These are phyloP conservation scores for Ips nitidus DNA, from an alignment of 1,140 invertebrate species.

Conservation along the genomic window DNA sequence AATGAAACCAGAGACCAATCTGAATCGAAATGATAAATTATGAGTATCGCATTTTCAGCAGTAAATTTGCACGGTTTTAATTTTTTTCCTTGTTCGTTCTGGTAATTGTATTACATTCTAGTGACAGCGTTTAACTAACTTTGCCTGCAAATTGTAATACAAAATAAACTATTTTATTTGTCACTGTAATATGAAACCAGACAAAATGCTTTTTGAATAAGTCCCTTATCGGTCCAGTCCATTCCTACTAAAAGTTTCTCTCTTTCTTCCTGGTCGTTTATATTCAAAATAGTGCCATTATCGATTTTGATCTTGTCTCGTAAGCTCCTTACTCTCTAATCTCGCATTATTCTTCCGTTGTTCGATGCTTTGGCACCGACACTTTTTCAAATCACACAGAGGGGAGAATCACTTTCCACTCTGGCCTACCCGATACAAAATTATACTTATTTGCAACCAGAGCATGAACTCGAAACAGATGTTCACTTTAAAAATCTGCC, in stretches of 20 bases:
- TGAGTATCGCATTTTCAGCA: too few relatives aligned
- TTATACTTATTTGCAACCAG: constrained; percentile 1
- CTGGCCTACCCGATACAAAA: neutral
- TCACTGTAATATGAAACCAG: too few relatives aligned
- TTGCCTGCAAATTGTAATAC: too few relatives aligned
- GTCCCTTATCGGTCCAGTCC: neutral
- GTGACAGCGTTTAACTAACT: too few relatives aligned
- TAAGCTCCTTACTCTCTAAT: neutral
- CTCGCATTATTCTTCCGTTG: too few relatives aligned
- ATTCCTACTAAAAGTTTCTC: neutral
- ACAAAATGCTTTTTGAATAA: neutral
- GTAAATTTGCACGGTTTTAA: too few relatives aligned
- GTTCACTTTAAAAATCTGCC: neutral
- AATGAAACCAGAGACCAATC: too few relatives aligned
- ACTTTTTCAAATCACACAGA: neutral
- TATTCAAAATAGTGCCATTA: constrained; percentile 10
- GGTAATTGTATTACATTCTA: too few relatives aligned
- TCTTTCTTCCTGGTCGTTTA: constrained; percentile 2
- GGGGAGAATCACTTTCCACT: constrained; percentile 8
- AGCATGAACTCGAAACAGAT: constrained; percentile 12
- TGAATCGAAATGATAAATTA: too few relatives aligned
- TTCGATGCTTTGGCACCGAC: too few relatives aligned
- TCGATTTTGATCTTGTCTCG: constrained; percentile 7
- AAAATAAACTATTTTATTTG: too few relatives aligned
- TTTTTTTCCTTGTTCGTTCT: too few relatives aligned